These are phyloP conservation scores for Phaethornis superciliosus DNA, from an alignment of 2,113 vertebrate species.

Conservation along the genomic window DNA sequence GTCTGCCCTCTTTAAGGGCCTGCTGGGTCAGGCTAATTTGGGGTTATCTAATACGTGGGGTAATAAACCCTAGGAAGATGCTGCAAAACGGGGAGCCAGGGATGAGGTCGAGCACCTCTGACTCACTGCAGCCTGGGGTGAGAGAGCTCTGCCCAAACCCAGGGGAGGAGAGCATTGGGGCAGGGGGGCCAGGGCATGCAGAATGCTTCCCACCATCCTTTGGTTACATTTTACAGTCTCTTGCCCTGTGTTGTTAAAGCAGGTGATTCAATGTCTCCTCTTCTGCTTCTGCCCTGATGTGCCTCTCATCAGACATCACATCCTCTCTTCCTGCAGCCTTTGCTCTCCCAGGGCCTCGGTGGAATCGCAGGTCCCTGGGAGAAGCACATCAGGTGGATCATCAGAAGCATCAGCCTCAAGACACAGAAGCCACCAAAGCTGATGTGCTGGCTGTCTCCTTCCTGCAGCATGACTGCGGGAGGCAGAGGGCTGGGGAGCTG, in stretches of 20 bases:
- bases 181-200: background rate
- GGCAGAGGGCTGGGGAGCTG: background rate
- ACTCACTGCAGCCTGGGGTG: fast-evolving
- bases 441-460: background rate
- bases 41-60: background rate
- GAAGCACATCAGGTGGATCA: background rate
- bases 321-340: background rate
- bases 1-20: background rate
- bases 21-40: background rate
- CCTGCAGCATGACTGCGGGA: fast-evolving
- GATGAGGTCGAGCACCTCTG: background rate
- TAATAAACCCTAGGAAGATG: background rate
- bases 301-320: fast-evolving
- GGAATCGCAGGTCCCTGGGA: background rate
- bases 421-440: background rate
- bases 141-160: background rate
- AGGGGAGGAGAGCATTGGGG: fast-evolving
- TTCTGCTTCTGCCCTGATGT: background rate
- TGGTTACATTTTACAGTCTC: background rate
- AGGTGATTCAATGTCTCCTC: fast-evolving
- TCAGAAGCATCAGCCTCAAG: background rate
- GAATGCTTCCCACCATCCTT: background rate
- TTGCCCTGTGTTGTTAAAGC: background rate
- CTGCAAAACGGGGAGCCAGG: background rate
- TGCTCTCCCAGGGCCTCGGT: background rate